phyloP scores from a whole-genome alignment of 2,888 invertebrate genomes.

The Blastobasis adustella region DNA sequence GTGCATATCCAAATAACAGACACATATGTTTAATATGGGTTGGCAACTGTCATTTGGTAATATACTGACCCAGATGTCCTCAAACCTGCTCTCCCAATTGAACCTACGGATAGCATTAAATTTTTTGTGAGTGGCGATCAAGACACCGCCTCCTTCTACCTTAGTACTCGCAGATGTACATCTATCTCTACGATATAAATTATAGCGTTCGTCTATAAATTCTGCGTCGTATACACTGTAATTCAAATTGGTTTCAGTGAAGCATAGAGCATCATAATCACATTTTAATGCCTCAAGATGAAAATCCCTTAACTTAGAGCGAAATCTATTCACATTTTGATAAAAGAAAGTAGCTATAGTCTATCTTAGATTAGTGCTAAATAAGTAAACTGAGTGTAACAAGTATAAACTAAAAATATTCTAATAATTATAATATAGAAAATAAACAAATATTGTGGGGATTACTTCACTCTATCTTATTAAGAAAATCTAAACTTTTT shows the following conservation, averaged over 20 bases:
- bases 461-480: too few relatives aligned
- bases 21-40: not conserved
- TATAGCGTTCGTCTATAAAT: not conserved
- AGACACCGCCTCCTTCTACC: not conserved
- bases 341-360: not conserved
- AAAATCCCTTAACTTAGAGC: not conserved
- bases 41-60: not conserved
- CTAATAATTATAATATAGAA: too few relatives aligned
- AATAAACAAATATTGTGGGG: too few relatives aligned
- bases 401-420: too few relatives aligned
- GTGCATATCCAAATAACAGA: not conserved
- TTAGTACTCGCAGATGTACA: not conserved
- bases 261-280: slow-evolving; percentile 4
- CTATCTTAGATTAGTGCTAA: too few relatives aligned
- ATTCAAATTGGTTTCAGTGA: slow-evolving; percentile 1
- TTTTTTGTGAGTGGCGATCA: not conserved
- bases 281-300: not conserved
- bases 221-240: slow-evolving; percentile 1
- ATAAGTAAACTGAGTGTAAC: too few relatives aligned
- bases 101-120: not conserved
- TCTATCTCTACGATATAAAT: slow-evolving; percentile 1
- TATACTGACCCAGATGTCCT: not conserved
- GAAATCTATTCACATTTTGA: slow-evolving; percentile 2
- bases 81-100: not conserved
- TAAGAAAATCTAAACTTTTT: too few relatives aligned